Conservation (phyloP, 2,113 vertebrate species). For the Hystrix brachyura region DNA sequence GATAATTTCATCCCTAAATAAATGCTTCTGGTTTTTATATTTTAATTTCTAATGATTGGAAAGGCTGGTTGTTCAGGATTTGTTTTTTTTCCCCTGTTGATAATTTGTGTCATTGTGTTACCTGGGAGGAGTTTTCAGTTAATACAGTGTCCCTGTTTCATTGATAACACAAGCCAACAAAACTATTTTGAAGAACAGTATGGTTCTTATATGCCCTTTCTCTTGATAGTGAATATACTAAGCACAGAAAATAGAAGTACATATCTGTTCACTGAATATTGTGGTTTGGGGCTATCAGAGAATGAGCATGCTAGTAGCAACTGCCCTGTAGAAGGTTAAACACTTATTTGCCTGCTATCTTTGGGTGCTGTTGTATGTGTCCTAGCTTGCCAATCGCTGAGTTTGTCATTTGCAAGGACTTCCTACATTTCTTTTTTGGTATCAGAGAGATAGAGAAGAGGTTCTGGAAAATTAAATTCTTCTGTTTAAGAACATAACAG, state of each 20-base stretch:
- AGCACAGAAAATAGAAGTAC: neutral
- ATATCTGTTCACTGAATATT: neutral
- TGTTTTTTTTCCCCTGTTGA: neutral
- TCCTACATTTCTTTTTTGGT: conserved; percentile 31
- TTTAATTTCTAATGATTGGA: neutral
- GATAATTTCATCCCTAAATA: conserved; percentile 12
- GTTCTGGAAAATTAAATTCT: conserved; percentile 34
- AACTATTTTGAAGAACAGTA: neutral
- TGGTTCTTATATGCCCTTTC: conserved; percentile 22
- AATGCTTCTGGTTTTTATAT: conserved; percentile 31
- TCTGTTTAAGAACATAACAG: conserved; percentile 11
- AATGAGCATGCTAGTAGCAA: neutral
- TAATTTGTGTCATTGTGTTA: conserved; percentile 43
- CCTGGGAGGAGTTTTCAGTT: neutral
- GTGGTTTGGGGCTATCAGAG: conserved; percentile 9
- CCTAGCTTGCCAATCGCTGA: neutral
- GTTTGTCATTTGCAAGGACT: neutral
- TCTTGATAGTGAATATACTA: neutral
- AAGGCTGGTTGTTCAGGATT: neutral
- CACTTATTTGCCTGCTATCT: neutral
- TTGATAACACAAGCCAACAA: conserved; percentile 25
- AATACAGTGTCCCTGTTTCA: neutral
- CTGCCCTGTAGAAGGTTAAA: conserved; percentile 9
- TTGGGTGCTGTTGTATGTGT: neutral
- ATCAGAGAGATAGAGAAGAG: neutral